These are phyloP conservation scores for Hirtodrosophila alboralis DNA, from an alignment of 2,888 invertebrate genomes.

Conservation along the genomic window DNA sequence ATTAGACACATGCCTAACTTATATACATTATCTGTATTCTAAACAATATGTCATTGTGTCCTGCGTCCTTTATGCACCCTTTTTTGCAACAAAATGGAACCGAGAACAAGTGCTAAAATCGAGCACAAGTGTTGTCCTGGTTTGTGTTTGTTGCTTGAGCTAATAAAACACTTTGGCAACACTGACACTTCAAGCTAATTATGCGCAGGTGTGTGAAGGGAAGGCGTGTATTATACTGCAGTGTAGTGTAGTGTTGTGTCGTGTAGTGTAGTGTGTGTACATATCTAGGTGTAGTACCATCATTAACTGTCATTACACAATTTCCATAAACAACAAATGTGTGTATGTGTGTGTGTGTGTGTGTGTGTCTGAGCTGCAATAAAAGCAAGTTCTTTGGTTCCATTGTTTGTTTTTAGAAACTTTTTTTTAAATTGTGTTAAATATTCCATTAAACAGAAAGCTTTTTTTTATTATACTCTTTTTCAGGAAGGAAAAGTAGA, in stretches of 20 bases:
- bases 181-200: slow-evolving; percentile 66
- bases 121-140: slow-evolving; percentile 61
- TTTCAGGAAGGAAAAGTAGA: too few species aligned
- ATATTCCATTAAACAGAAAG: slow-evolving; percentile 80
- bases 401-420: slow-evolving; percentile 71
- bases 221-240: neutral
- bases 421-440: slow-evolving; percentile 79
- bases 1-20: neutral
- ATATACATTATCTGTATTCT: neutral
- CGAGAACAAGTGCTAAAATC: slow-evolving; percentile 33
- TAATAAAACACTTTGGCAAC: slow-evolving; percentile 73
- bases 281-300: slow-evolving; percentile 67
- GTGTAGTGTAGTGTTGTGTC: neutral
- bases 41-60: slow-evolving; percentile 10
- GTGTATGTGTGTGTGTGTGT: slow-evolving; percentile 1
- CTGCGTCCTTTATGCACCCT: slow-evolving; percentile 23
- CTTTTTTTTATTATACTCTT: slow-evolving; percentile 62
- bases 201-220: slow-evolving; percentile 46
- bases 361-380: slow-evolving; percentile 47
- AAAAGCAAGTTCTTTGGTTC: too few species aligned
- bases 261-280: slow-evolving; percentile 7
- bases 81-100: slow-evolving; percentile 8
- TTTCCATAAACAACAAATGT: slow-evolving; percentile 70
- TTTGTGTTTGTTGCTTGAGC: slow-evolving; percentile 65
- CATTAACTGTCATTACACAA: slow-evolving; percentile 77